Conservation (phyloP, 2,113 vertebrate genomes). For the Pitta sordida region DNA sequence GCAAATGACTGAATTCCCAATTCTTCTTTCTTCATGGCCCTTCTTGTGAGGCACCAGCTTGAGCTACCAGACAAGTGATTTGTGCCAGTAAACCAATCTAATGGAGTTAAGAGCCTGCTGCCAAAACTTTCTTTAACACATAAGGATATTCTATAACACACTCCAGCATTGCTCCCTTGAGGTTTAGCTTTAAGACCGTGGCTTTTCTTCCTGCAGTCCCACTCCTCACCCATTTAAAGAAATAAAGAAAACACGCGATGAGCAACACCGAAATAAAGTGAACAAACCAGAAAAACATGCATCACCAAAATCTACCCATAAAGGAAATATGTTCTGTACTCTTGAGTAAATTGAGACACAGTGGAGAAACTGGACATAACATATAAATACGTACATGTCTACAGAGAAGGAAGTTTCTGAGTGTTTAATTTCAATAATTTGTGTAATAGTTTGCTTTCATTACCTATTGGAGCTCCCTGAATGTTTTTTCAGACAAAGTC, state of each 20-base stretch:
- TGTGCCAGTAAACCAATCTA: not conserved
- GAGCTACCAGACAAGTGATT: not conserved
- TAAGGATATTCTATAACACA: not conserved
- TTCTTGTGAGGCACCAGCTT: not conserved
- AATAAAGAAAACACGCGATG: not conserved
- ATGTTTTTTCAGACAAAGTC: not conserved
- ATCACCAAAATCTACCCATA: not conserved
- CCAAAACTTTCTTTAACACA: not conserved
- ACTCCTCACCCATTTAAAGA: not conserved
- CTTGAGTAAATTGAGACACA: not conserved
- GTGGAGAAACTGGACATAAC: not conserved
- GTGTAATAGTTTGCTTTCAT: not conserved
- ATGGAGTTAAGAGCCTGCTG: not conserved
- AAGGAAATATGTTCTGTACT: not conserved
- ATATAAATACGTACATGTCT: not conserved
- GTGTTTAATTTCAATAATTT: not conserved
- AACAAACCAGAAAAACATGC: not conserved
- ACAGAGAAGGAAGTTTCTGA: not conserved
- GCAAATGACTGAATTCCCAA: not conserved
- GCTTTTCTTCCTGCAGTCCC: not conserved
- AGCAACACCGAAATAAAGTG: not conserved
- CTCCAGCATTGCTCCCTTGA: not conserved
- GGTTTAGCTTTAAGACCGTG: not conserved
- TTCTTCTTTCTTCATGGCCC: not conserved
- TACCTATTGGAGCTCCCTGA: not conserved